Percentiles rank a stretch among this genome's conserved stretches.
Evolutionary conservation across 1,140 invertebrate species (phyloP).

Genomic region (Aporrectodea caliginosa): DNA sequence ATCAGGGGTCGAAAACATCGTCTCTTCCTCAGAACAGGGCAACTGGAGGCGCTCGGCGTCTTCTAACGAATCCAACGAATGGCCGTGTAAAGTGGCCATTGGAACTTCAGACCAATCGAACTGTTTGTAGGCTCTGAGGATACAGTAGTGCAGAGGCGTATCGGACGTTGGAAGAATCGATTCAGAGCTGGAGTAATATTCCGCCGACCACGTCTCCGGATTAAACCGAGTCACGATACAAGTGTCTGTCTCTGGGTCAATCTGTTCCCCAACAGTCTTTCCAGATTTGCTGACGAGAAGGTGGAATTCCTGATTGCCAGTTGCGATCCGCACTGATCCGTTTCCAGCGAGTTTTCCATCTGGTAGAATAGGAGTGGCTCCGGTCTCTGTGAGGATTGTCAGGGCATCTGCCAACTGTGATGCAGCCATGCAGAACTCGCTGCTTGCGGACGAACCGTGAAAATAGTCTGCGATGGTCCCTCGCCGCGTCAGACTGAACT

Average conservation of each 20-base stretch:
- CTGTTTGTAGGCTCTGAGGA: neutral
- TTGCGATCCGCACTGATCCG: neutral
- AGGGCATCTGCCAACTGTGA: slow-evolving; percentile 11
- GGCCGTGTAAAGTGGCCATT: slow-evolving; percentile 20
- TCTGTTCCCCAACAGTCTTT: neutral
- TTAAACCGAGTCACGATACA: slow-evolving; percentile 19
- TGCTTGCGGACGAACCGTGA: too few relatives aligned
- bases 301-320: neutral
- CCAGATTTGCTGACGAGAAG: slow-evolving; percentile 29
- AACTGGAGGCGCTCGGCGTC: slow-evolving; percentile 3
- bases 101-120: slow-evolving; percentile 15
- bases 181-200: slow-evolving; percentile 19
- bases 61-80: slow-evolving; percentile 15
- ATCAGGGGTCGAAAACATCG: slow-evolving; percentile 19
- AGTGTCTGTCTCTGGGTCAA: neutral
- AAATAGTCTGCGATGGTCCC: neutral
- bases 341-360: slow-evolving; percentile 24
- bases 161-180: slow-evolving; percentile 23
- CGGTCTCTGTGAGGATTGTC: slow-evolving; percentile 10
- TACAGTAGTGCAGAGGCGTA: slow-evolving; percentile 18
- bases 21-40: slow-evolving; percentile 19
- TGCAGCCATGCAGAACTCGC: neutral
- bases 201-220: neutral
- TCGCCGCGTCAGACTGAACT: slow-evolving; percentile 5
- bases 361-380: slow-evolving; percentile 25